Base-by-base conservation (phyloP, 2,888 invertebrate species). In the Dryobota labecula region DNA sequence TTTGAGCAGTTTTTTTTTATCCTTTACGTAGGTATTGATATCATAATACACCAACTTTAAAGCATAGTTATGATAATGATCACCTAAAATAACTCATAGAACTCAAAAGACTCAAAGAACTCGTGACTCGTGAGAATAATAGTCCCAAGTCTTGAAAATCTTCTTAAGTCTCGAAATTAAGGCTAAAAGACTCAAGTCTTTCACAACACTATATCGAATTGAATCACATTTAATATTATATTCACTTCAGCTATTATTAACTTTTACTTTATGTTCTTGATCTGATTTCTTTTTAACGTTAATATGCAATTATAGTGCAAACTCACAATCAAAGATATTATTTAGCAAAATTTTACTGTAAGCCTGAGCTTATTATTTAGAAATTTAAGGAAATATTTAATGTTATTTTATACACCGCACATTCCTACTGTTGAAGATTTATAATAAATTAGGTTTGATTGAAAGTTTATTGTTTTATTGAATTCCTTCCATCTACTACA, bases 241-340 rank as follows among this genome's bases (percentile, higher is more conserved):
- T n/a, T 27, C 30, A n/a, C 38, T 56, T 30, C 57, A 76, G 57
- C 68, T 76, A 68, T 76, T 76, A 38, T 45, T 36, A 4, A 24
- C 9, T 51, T 51, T 11, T 68, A 51, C 30, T 53, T 54, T 47
- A 1, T 60, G 24, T 47, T 61, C 27, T 78, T 64, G 77, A 81
- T 77, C 82, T 76, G 77, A 76, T 65, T 65, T 58, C 9, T 63
- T 47, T 27, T 67, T 63, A 53, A 20, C 4, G 11, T 30, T 53
- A 62, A 58, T 33, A 54, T 76, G 54, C 65, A 78, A 80, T 60
- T 15, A 61, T 53, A 71, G 54, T 79, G 77, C 64, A 51, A 64
- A 61, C 67, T 81, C 67, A 67, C 53, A 66, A 79, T 41, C 75
- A 66, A 70, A 77, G 78, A 79, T 82, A 81, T 72, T 82, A 79